Evolutionary conservation across 2,797 vertebrate species (phyloP), one percentile per base, ranked within the genome.

Genomic region (Tachyglossus aculeatus): DNA sequence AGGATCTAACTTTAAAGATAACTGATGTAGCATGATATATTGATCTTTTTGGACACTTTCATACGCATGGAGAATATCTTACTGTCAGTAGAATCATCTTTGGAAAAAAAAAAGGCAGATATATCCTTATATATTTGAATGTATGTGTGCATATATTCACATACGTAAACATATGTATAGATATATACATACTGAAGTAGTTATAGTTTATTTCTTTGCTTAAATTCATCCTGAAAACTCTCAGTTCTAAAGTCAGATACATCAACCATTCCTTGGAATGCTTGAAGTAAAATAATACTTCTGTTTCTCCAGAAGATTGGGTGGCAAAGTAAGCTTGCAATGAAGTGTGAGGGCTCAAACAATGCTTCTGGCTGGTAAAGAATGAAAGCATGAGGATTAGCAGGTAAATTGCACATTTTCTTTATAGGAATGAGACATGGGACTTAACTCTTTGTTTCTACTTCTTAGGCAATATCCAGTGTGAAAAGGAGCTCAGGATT

Each of bases 331-430:
- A 81, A 83, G 53, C 83, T 84, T 77, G 62, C 52, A 50, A 37
- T 85, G 69, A 21, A 29, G 55, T 36, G 38, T 77, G 39, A 71
- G 80, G 66, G 51, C 63, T 88, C 56, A 80, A 77, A 81, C 57
- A 84, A 71, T 80, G 34, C 34, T 83, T 81, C 73, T 83, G 51
- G 68, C 45, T 33, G 78, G 72, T 81, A 55, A 83, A 61, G 60
- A 88, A 65, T 47, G 69, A 80, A 83, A 71, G 62, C 54, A 32
- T 15, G 69, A 85, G 69, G 73, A 89, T 88, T 90, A 83, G 48
- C 51, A 60, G 67, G 68, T 61, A 66, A 80, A 64, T 7, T 59
- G 55, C 36, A 73, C 33, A 32, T 43, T 73, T 41, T 61, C 32
- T 64, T 33, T 6, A 4, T 47, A 45, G 40, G 65, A 66, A 50